These are phyloP conservation scores for Danio tinwini DNA, from an alignment of 2,797 vertebrate species.

Conservation along the genomic window DNA sequence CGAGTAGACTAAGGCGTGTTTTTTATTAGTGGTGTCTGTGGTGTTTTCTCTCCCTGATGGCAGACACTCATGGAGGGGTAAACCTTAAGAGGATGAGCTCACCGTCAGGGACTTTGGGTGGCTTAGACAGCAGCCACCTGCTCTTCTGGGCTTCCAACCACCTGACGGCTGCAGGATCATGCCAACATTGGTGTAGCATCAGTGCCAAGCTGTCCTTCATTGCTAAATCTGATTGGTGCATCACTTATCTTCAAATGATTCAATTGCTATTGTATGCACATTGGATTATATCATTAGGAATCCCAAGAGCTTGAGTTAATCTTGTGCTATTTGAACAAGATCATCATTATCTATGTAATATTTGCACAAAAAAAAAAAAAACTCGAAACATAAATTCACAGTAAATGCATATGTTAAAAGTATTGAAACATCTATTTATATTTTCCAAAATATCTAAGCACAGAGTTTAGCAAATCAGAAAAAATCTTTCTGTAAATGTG, in stretches of 20 bases:
- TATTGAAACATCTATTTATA: too few relatives aligned
- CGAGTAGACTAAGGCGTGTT: slow-evolving; percentile 70
- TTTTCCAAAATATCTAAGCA: too few relatives aligned
- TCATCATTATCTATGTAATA: too few relatives aligned
- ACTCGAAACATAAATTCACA: too few relatives aligned
- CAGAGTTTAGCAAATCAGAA: too few relatives aligned
- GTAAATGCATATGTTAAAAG: too few relatives aligned
- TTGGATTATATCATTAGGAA: neutral
- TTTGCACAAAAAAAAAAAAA: too few relatives aligned
- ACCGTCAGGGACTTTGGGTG: slow-evolving; percentile 66
- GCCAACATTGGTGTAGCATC: neutral
- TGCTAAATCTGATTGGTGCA: neutral
- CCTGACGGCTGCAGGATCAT: slow-evolving; percentile 24
- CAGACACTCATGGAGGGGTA: slow-evolving; percentile 63
- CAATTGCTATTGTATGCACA: neutral
- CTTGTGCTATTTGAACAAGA: too few relatives aligned
- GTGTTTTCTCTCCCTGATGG: slow-evolving; percentile 48
- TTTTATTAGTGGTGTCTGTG: slow-evolving; percentile 52
- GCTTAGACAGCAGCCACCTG: slow-evolving; percentile 78
- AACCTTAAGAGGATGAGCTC: slow-evolving; percentile 73
- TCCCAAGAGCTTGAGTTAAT: neutral
- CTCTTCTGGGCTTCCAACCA: slow-evolving; percentile 38
- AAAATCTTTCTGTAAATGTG: too few relatives aligned
- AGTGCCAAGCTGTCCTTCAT: neutral
- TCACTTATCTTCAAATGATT: neutral